A percentile compares a stretch with the other conserved stretches of the same genome.
Evolutionary conservation across 1,140 invertebrate species (phyloP).

Genomic region (Drosophila mayri): DNA sequence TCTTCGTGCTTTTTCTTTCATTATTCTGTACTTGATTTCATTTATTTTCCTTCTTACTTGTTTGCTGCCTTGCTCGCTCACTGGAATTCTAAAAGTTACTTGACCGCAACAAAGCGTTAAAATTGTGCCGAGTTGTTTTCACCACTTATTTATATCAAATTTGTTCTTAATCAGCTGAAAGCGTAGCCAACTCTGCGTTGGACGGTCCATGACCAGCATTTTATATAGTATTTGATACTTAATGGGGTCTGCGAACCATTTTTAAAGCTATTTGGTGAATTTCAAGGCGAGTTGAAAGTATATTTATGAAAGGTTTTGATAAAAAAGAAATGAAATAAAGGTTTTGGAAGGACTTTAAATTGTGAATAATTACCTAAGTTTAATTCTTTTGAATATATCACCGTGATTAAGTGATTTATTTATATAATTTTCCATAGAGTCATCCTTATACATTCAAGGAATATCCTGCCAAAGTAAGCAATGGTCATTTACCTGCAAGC

Average conservation of each 20-base stretch:
- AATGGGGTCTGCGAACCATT: constrained; percentile 21
- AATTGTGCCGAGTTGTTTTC: constrained; percentile 69
- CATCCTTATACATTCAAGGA: not conserved
- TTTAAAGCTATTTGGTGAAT: not conserved
- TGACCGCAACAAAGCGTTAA: constrained; percentile 73
- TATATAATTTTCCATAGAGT: not conserved
- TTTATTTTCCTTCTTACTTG: constrained; percentile 31
- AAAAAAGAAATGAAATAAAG: not conserved
- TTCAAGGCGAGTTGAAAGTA: not conserved
- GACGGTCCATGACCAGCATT: constrained; percentile 28
- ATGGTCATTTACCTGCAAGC: not conserved
- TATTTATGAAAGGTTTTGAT: constrained; percentile 10
- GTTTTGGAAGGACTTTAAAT: not conserved
- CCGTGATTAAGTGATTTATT: not conserved
- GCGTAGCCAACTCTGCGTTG: constrained; percentile 37
- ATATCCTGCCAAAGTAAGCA: not conserved
- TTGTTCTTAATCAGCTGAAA: constrained; percentile 54
- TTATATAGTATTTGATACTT: constrained; percentile 21
- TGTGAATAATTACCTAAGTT: not conserved
- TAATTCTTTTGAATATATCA: not conserved
- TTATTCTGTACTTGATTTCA: constrained; percentile 63
- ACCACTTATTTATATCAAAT: constrained; percentile 54
- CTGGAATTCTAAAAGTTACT: constrained; percentile 68
- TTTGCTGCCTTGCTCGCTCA: constrained; percentile 13
- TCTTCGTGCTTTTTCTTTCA: constrained; percentile 70